Conservation (phyloP, 2,797 vertebrate genomes). For the Danio choprae region DNA sequence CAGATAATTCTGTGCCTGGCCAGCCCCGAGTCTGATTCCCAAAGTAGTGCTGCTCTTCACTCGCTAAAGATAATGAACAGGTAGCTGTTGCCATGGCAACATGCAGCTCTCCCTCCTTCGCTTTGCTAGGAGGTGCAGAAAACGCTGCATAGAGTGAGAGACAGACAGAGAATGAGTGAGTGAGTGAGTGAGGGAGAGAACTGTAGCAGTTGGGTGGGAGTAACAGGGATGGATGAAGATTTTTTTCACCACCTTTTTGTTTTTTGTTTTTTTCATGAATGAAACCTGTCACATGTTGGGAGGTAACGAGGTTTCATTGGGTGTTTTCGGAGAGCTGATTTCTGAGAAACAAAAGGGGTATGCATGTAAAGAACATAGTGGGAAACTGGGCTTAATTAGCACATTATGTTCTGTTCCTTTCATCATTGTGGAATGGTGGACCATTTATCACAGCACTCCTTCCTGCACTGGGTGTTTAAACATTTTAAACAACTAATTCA, state of each 20-base stretch:
- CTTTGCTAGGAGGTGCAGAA: constrained; percentile 48
- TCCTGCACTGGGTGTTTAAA: constrained; percentile 7
- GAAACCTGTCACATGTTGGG: constrained; percentile 48
- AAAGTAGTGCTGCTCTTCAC: constrained; percentile 56
- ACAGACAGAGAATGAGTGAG: constrained; percentile 51
- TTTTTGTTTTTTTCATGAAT: constrained; percentile 61
- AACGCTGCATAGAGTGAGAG: constrained; percentile 59
- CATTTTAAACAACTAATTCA: constrained; percentile 13
- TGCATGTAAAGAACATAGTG: constrained; percentile 36
- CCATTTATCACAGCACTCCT: constrained; percentile 35
- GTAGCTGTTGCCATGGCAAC: constrained; percentile 83
- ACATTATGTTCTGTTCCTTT: constrained; percentile 44
- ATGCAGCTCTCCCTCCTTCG: constrained; percentile 66
- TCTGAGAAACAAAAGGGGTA: constrained; percentile 25
- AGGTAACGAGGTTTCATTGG: constrained; percentile 48
- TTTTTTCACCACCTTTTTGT: constrained; percentile 32
- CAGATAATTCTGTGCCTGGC: constrained; percentile 48
- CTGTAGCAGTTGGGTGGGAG: constrained; percentile 31
- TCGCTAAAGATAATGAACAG: constrained; percentile 64
- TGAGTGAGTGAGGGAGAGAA: constrained; percentile 37
- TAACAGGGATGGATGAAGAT: constrained; percentile 28
- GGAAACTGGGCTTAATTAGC: constrained; percentile 40
- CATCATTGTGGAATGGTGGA: constrained; percentile 24
- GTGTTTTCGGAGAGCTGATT: constrained; percentile 31
- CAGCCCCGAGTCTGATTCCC: constrained; percentile 55